A percentile compares a stretch with the other conserved stretches of the same genome.
These are phyloP conservation scores for Harmothoe impar DNA, from an alignment of 2,888 invertebrate genomes.

Conservation along the genomic window DNA sequence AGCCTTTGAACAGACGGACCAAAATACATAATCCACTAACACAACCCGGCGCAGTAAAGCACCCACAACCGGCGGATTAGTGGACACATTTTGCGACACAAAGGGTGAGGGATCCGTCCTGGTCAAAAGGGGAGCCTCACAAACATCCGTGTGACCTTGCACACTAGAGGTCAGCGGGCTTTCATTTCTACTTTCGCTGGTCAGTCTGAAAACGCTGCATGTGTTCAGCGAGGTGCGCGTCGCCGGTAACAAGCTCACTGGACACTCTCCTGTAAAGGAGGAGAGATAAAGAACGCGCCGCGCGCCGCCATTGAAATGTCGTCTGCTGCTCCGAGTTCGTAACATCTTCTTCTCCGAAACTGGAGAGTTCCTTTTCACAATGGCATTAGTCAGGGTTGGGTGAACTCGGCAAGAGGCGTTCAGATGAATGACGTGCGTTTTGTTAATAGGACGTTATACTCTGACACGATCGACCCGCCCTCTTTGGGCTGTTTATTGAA, in stretches of 20 bases:
- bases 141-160: slow-evolving; percentile 15
- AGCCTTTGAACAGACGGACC: neutral
- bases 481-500: neutral
- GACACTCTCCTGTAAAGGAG: slow-evolving; percentile 18
- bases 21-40: slow-evolving; percentile 16
- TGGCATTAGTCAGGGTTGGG: neutral
- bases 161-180: neutral
- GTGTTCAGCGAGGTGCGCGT: neutral
- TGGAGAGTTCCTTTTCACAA: neutral
- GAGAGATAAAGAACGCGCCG: slow-evolving; percentile 12
- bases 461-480: slow-evolving; percentile 17
- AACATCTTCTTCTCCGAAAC: neutral
- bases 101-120: slow-evolving; percentile 7
- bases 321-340: neutral
- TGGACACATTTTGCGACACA: neutral
- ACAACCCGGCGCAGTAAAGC: neutral
- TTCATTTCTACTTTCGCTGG: slow-evolving; percentile 3
- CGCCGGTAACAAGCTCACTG: slow-evolving; percentile 32
- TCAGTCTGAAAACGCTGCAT: slow-evolving; percentile 22
- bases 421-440: neutral
- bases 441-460: slow-evolving; percentile 26
- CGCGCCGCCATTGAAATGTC: neutral
- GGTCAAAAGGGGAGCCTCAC: neutral
- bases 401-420: neutral
- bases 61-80: neutral